Evolutionary conservation across 2,113 vertebrate species (phyloP), one percentile per base, ranked within the genome.

Genomic region (Cyanoliseus patagonus): DNA sequence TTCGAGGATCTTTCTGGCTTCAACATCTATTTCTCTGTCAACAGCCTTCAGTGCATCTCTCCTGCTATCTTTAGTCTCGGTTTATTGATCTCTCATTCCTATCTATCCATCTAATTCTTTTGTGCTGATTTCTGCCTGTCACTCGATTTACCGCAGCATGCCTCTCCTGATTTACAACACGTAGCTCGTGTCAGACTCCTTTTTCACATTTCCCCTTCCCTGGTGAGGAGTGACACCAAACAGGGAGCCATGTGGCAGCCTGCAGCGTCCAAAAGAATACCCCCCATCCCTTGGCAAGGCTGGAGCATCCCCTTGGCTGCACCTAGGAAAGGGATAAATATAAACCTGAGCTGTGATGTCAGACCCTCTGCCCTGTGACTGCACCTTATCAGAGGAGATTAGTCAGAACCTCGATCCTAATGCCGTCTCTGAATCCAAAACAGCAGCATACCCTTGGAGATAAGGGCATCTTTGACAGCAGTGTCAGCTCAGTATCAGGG

Each of bases 71-170:
- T 97, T 96, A 96, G 96, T 64, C 77, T 84, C 5, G 0, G 19
- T 53, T 84, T 96, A 96, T 97, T 17, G 96, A 97, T 96, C 81
- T 35, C 57, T 91, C 83, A 39, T 79, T 94, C 91, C 88, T 89
- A 79, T 94, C 96, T 67, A 59, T 87, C 95, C 92, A 93, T 88
- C 95, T 95, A 64, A 59, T 84, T 91, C 92, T 64, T 82, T 53
- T 86, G 80, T 89, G 90, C 74, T 91, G 68, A 69, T 94, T 88
- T 80, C 83, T 94, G 90, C 94, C 83, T 76, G 86, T 46, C 90
- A 91, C 67, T 95, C n/a, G 0, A 67, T 82, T 94, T 66, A 28
- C 90, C 2, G 7, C 94, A 84, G 86, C n/a, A 83, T 44, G 37
- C 77, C 92, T 89, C 70, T 66, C 86, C 81, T 85, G 94, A 10